These are phyloP conservation scores for Smutsia temminckii DNA, from an alignment of 2,797 vertebrate genomes.

Conservation along the genomic window DNA sequence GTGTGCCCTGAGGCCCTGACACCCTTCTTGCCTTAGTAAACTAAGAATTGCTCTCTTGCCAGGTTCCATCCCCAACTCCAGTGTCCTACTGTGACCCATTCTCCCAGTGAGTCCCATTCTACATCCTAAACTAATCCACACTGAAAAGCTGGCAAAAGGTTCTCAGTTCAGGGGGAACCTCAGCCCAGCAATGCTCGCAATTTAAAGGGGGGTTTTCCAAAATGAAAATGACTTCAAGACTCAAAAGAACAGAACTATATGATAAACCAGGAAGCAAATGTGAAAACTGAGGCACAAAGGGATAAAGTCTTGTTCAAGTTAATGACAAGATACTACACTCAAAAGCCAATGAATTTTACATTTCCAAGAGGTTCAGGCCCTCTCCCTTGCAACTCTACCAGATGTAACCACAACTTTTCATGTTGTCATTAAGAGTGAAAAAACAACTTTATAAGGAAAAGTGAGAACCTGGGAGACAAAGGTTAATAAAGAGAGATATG, in stretches of 20 bases:
- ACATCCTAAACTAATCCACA: neutral
- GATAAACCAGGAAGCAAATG: neutral
- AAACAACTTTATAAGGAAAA: neutral
- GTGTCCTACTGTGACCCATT: neutral
- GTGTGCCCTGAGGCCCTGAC: slow-evolving; percentile 19
- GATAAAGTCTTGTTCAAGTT: slow-evolving; percentile 7
- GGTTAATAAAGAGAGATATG: neutral
- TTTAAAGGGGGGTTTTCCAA: neutral
- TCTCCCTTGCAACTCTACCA: neutral
- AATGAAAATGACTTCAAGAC: slow-evolving; percentile 36
- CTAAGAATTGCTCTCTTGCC: neutral
- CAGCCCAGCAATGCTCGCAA: neutral
- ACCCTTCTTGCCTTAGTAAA: neutral
- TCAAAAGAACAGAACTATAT: neutral
- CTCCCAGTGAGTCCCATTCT: neutral
- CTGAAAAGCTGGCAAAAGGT: slow-evolving; percentile 44
- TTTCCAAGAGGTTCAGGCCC: neutral
- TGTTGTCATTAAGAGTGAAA: slow-evolving; percentile 21
- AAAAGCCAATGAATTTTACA: slow-evolving; percentile 1
- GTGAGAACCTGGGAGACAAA: neutral
- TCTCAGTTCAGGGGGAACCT: neutral
- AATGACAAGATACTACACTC: slow-evolving; percentile 19
- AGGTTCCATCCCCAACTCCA: neutral
- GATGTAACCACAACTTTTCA: neutral
- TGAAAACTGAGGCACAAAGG: neutral